phyloP scores from a whole-genome alignment of 2,113 vertebrate genomes.

The Eretmochelys imbricata region DNA sequence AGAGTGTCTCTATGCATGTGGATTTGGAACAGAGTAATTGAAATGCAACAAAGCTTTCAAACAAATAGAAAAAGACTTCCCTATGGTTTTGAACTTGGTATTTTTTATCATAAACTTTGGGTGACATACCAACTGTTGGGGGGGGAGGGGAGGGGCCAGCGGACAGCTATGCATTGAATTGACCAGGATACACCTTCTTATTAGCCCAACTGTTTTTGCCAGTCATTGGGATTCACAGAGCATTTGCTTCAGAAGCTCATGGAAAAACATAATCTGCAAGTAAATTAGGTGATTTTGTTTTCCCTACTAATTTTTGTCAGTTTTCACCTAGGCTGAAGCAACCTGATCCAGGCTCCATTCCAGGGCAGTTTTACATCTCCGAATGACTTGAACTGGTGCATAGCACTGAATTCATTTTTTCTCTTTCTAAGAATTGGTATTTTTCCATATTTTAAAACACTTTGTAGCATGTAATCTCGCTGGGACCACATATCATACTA shows the following conservation, averaged over 20 bases:
- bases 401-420: slow-evolving; percentile 24
- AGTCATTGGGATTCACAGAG: neutral
- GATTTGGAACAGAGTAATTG: neutral
- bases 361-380: slow-evolving; percentile 44
- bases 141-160: neutral
- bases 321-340: slow-evolving; percentile 21
- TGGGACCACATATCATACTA: slow-evolving; percentile 18
- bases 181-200: neutral
- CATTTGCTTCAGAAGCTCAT: neutral
- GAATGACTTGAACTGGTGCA: slow-evolving; percentile 8
- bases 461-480: neutral
- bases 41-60: neutral
- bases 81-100: neutral
- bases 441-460: slow-evolving; percentile 2
- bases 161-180: neutral
- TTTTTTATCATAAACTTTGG: neutral
- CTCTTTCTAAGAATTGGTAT: neutral
- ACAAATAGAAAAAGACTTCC: neutral
- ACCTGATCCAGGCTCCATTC: slow-evolving; percentile 1
- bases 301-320: slow-evolving; percentile 2
- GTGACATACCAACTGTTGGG: neutral
- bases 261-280: slow-evolving; percentile 27
- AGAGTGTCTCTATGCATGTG: neutral
- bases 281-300: slow-evolving; percentile 25
- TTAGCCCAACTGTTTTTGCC: neutral